A percentile compares a stretch with the other conserved stretches of the same genome.
phyloP scores from a whole-genome alignment of 2,888 invertebrate genomes.

The Elysia crispata region DNA sequence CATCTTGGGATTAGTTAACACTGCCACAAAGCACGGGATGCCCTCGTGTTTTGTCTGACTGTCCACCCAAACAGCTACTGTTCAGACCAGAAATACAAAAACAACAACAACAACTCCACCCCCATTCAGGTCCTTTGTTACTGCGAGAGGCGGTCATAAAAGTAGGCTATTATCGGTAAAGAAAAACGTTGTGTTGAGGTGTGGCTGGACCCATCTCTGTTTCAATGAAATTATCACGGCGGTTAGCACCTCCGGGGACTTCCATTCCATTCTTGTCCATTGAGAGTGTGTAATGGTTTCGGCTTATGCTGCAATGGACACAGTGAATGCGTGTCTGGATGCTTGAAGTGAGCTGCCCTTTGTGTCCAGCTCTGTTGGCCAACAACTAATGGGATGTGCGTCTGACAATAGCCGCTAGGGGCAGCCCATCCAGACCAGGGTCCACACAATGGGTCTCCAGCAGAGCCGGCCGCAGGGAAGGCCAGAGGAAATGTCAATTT shows the following conservation, averaged over 20 bases:
- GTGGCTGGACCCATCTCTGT: not conserved
- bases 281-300: constrained; percentile 20
- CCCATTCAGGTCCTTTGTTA: too few species aligned
- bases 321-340: constrained; percentile 22
- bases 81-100: too few species aligned
- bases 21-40: too few species aligned
- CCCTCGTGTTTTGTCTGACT: too few species aligned
- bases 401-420: constrained; percentile 40
- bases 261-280: constrained; percentile 14
- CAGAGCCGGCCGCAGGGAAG: not conserved
- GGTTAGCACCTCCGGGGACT: constrained; percentile 32
- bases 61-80: too few species aligned
- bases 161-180: constrained; percentile 31
- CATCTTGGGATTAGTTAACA: too few species aligned
- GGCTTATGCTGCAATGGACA: constrained; percentile 34
- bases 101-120: too few species aligned
- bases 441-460: constrained; percentile 2
- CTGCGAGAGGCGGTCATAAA: constrained; percentile 1
- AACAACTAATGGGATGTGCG: constrained; percentile 39
- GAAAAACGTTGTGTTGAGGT: constrained; percentile 25
- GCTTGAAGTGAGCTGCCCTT: not conserved
- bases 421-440: not conserved
- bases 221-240: constrained; percentile 50
- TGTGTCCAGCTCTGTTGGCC: not conserved
- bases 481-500: constrained; percentile 38